Evolutionary conservation across 2,888 invertebrate species (phyloP).

Genomic region (Eumerus sabulonum): DNA sequence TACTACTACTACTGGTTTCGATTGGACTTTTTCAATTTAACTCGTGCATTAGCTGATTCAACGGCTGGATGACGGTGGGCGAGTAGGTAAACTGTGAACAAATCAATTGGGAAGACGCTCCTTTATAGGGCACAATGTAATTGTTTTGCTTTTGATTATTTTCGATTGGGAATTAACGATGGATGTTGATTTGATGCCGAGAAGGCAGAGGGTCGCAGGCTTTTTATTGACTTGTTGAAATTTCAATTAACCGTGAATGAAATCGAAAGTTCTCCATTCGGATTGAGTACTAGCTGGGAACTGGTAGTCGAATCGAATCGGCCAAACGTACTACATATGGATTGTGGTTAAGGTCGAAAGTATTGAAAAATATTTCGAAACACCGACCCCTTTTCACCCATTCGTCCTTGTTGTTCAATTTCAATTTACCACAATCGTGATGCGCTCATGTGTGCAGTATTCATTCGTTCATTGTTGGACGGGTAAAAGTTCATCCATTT

Average conservation of each 20-base stretch:
- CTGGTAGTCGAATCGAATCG: neutral
- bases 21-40: constrained; percentile 66
- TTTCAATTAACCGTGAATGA: constrained; percentile 61
- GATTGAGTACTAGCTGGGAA: constrained; percentile 6
- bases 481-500: constrained; percentile 6
- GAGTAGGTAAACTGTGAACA: constrained; percentile 41
- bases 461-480: neutral
- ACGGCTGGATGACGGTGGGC: neutral
- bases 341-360: too few relatives aligned
- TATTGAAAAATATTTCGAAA: too few relatives aligned
- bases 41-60: constrained; percentile 36
- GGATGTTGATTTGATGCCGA: constrained; percentile 46
- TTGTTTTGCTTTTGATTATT: constrained; percentile 60
- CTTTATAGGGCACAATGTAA: constrained; percentile 60
- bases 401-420: too few relatives aligned
- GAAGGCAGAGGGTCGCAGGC: neutral
- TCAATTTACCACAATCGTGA: too few relatives aligned
- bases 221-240: constrained; percentile 57
- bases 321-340: neutral
- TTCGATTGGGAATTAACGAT: constrained; percentile 59
- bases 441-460: neutral
- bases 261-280: constrained; percentile 36
- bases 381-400: too few relatives aligned
- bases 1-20: constrained; percentile 4
- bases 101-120: constrained; percentile 61